Evolutionary conservation across 2,888 invertebrate genomes (phyloP).

Genomic region (Sipunculus nudus): DNA sequence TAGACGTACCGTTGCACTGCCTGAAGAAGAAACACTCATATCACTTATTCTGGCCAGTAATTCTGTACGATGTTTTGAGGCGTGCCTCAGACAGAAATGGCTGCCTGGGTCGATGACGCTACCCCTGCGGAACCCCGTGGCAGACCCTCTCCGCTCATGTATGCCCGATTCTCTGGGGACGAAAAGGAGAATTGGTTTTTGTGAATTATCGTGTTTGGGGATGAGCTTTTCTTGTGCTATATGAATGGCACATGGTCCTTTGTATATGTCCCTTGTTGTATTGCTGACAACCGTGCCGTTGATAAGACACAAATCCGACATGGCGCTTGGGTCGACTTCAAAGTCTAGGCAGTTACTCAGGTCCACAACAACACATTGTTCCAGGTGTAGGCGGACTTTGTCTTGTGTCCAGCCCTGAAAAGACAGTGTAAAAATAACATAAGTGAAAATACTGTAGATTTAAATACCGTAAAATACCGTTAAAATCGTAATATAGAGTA

Average conservation of each 20-base stretch:
- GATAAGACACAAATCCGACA: conserved; percentile 72
- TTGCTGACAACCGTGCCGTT: conserved; percentile 66
- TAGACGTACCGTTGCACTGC: no score
- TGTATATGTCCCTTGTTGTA: conserved; percentile 70
- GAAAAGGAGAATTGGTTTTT: no score
- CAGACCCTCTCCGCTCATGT: no score
- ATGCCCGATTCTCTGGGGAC: no score
- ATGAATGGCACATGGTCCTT: conserved; percentile 72
- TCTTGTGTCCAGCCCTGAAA: conserved; percentile 71
- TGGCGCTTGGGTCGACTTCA: conserved; percentile 62
- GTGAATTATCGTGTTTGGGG: no score
- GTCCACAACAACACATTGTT: conserved; percentile 68
- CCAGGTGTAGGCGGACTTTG: conserved; percentile 71
- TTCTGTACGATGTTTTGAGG: no score
- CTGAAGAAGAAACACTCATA: no score
- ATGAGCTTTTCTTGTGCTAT: conserved; percentile 66
- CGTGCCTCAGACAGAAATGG: no score
- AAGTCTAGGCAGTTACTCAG: conserved; percentile 2
- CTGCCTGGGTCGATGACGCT: no score
- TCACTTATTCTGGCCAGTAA: no score
- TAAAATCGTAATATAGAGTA: not conserved
- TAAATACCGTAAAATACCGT: no score
- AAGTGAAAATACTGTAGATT: not conserved
- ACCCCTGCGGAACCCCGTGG: no score
- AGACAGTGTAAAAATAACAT: conserved; percentile 1